These are phyloP conservation scores for Silurus glanis DNA, from an alignment of 2,113 vertebrate genomes.

Conservation along the genomic window DNA sequence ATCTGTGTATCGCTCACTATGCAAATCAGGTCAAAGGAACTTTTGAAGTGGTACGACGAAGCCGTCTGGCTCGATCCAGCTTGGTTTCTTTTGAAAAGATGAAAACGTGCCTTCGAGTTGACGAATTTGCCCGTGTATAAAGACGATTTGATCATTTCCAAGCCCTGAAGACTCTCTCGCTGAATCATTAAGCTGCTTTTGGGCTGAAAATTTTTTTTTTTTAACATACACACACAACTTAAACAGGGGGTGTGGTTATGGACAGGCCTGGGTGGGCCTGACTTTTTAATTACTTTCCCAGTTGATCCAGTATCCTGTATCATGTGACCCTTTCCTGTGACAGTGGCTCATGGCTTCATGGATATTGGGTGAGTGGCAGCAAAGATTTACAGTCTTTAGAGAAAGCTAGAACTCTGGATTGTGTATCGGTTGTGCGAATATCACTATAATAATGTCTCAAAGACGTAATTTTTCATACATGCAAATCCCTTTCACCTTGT, in stretches of 20 bases:
- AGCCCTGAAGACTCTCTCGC: not conserved
- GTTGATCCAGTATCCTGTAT: not conserved
- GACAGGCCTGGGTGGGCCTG: not conserved
- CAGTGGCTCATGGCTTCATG: not conserved
- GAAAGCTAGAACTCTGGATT: not conserved
- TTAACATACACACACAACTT: not conserved
- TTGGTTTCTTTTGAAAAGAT: not conserved
- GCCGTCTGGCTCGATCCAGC: not conserved
- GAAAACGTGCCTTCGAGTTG: not conserved
- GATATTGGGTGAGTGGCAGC: not conserved
- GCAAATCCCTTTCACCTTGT: not conserved
- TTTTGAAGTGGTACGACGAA: not conserved
- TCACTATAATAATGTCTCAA: not conserved
- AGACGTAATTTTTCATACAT: not conserved
- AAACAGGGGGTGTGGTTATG: not conserved
- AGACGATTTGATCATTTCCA: slow-evolving; percentile 7
- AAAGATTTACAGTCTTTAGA: not conserved
- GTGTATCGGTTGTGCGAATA: not conserved
- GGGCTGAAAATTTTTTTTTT: slow-evolving; percentile 19
- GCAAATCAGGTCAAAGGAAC: not conserved
- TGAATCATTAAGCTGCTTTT: not conserved
- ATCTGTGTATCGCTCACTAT: not conserved
- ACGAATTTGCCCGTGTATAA: not conserved
- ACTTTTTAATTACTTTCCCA: not conserved
- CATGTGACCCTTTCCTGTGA: not conserved